Evolutionary conservation across 2,113 vertebrate genomes (phyloP), one percentile per base, ranked within the genome.

Genomic region (Felis catus): DNA sequence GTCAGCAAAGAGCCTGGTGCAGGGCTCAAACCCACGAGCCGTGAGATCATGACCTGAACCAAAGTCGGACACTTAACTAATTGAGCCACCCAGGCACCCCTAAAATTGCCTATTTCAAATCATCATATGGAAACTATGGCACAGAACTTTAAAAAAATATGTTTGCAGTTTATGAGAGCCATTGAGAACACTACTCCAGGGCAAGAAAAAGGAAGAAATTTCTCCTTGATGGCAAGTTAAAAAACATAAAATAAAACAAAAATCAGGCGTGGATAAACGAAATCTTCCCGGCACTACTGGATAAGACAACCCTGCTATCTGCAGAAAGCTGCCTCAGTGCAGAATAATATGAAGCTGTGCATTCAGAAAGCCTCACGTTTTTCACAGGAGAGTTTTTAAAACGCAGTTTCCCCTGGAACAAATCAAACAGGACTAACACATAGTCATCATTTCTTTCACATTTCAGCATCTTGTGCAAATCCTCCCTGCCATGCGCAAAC

Each of bases 181-280:
- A 79, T 86, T 92, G 81, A 96, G 58, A 97, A 95, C 58, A 97
- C 4, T 88, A 90, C 29, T 97, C 71, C 3, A 68, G 93, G 82
- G 39, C 96, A 83, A 95, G 9, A 93, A 88, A 91, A 97, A 76
- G 93, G 48, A 98, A 98, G 83, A 82, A 95, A 97, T 79, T 91
- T 98, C 58, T 83, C 91, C 96, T 93, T 89, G 63, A 96, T 76
- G 95, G n/a, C 58, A 95, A 84, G 80, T 98, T 95, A 88, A n/a
- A 98, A 83, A 61, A 55, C 11, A 81, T 58, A 71, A 41, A n/a
- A 89, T 53, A 91, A 98, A 96, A 65, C 63, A 66, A 87, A 89
- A 95, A 93, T 90, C 94, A 91, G 93, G 89, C 45, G 90, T 85
- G 85, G 80, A 61, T 0, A 0, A 96, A 94, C 74, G 95, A 97